Conservation (phyloP, 2,888 invertebrate genomes). For the Rhimphoctona megacephalus region DNA sequence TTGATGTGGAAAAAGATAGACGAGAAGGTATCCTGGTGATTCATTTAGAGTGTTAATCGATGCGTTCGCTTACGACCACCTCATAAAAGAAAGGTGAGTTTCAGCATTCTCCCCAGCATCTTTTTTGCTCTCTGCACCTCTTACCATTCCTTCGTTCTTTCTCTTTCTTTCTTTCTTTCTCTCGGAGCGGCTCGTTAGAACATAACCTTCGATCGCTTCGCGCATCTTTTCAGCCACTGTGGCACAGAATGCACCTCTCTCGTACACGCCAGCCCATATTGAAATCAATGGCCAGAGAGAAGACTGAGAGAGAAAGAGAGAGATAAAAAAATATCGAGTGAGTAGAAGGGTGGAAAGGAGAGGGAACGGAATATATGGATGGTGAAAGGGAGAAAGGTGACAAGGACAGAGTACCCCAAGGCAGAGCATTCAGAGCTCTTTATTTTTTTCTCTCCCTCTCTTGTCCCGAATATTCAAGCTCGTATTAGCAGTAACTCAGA, state of each 20-base stretch:
- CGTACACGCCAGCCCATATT: slow-evolving; percentile 62
- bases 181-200: slow-evolving; percentile 59
- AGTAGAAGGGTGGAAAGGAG: slow-evolving; percentile 2
- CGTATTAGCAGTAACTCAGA: slow-evolving; percentile 76
- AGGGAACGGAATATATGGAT: slow-evolving; percentile 27
- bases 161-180: slow-evolving; percentile 19
- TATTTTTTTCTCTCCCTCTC: slow-evolving; percentile 36
- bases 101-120: slow-evolving; percentile 45
- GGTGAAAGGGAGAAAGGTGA: slow-evolving; percentile 41
- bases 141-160: slow-evolving; percentile 24
- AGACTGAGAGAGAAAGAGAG: slow-evolving; percentile 38
- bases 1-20: slow-evolving; percentile 40
- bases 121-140: slow-evolving; percentile 27
- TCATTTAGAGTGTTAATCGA: slow-evolving; percentile 69
- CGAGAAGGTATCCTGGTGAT: slow-evolving; percentile 50
- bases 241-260: slow-evolving; percentile 36
- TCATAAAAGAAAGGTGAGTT: slow-evolving; percentile 56
- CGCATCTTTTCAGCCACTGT: slow-evolving; percentile 62
- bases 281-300: slow-evolving; percentile 65
- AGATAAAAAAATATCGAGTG: slow-evolving; percentile 2
- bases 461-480: slow-evolving; percentile 55
- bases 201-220: slow-evolving; percentile 68
- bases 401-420: slow-evolving; percentile 44
- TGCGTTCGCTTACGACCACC: slow-evolving; percentile 56
- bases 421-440: slow-evolving; percentile 45